Base-by-base conservation (phyloP, 2,888 invertebrate genomes). In the Alsophila aescularia region DNA sequence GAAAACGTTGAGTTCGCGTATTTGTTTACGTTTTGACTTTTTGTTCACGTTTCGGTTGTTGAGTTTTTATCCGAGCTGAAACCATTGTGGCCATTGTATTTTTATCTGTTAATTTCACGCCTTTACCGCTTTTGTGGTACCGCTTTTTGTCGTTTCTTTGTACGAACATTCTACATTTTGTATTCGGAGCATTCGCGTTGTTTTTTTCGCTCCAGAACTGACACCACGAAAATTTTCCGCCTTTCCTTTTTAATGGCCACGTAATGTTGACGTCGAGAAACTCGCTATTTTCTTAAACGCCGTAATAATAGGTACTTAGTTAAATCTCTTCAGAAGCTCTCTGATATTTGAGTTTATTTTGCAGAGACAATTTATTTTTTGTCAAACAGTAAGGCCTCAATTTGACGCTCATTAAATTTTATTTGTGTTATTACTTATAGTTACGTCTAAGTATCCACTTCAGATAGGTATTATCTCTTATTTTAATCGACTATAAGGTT, bases 191-290 rank as follows among this genome's bases (percentile, higher is more conserved):
- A 49, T 54, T 53, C 31, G 24, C 15, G 37, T 55, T 54, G 51
- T 54, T 56, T 54, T 50, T 57, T 56, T 63, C 37, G 56, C 24
- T 18, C 3, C 53, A 53, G 39, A 58, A 61, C 49, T 42, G 60
- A 54, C 55, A 50, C 57, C 49, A 57, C 57, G 58, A 47, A 55
- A 57, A 57, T 66, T 56, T 63, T 58, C 60, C 56, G 52, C 58
- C 51, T 53, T 54, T 40, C 43, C 41, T 47, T 56, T 54, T 52
- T 65, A 63, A 60, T 60, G 53, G 57, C 40, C 48, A 35, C 48
- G 53, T 47, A 50, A 58, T 51, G 56, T 45, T 57, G 47, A 57
- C 52, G 62, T 62, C 60, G 52, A 41, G 41, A 50, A 41, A 39
- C 52, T 45, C 14, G 55, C 55, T 32, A 52, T 57, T 52, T 53